A percentile compares a stretch with the other conserved stretches of the same genome.
Conservation (phyloP, 2,888 invertebrate genomes). For the Cataglyphis altisquamis region DNA sequence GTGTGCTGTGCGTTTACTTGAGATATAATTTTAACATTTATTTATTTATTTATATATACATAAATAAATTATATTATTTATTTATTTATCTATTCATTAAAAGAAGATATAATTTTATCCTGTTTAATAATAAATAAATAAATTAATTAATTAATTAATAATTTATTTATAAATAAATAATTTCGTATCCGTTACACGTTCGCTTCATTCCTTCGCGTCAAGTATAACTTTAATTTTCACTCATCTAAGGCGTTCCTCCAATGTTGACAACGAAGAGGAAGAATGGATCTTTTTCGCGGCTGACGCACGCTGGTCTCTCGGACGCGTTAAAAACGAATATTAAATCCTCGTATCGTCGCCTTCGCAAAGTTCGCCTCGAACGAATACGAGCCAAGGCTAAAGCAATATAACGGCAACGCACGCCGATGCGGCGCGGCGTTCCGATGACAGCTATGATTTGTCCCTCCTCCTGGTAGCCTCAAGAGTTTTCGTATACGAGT, state of each 20-base stretch:
- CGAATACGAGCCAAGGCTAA: conserved; percentile 64
- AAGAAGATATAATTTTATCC: too few relatives aligned
- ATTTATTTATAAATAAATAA: too few relatives aligned
- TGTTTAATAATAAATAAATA: too few relatives aligned
- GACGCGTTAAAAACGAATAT: conserved; percentile 19
- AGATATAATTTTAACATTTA: conserved; percentile 11
- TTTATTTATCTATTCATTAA: background rate
- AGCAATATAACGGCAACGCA: conserved; percentile 59
- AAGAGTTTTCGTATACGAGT: conserved; percentile 28
- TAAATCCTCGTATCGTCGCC: conserved; percentile 52
- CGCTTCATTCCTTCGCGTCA: background rate
- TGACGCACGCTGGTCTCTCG: conserved; percentile 24
- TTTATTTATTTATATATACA: too few relatives aligned
- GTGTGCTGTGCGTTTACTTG: background rate
- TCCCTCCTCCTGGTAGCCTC: conserved; percentile 35
- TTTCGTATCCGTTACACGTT: background rate
- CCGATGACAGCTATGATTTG: conserved; percentile 41
- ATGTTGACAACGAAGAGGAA: background rate
- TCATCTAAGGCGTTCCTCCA: background rate
- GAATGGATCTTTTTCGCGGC: conserved; percentile 4
- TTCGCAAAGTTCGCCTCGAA: conserved; percentile 50
- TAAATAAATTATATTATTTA: too few relatives aligned
- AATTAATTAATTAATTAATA: background rate
- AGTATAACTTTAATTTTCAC: background rate
- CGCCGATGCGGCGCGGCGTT: conserved; percentile 7